Conservation (phyloP, 1,140 invertebrate genomes). For the Drosophila mayri region DNA sequence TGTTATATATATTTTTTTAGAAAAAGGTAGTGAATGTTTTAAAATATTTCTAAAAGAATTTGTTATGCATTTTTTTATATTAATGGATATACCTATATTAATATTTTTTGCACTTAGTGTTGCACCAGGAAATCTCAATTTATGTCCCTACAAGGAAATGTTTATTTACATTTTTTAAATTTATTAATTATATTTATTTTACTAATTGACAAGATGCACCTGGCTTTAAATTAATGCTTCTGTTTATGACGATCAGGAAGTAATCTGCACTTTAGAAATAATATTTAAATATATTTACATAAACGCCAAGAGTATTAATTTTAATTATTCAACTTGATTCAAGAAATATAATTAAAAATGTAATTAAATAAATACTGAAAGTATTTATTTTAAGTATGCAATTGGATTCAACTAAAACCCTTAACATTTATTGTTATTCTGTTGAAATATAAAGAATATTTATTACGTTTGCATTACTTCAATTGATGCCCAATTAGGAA, state of each 20-base stretch:
- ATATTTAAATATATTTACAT: background rate
- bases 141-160: background rate
- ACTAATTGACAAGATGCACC: background rate
- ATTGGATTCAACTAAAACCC: background rate
- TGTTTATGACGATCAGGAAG: background rate
- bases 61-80: background rate
- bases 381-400: background rate
- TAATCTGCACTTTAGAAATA: background rate
- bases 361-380: background rate
- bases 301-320: background rate
- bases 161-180: background rate
- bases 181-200: background rate
- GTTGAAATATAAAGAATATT: background rate
- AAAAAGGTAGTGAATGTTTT: background rate
- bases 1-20: background rate
- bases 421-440: background rate
- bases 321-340: background rate
- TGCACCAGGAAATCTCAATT: background rate
- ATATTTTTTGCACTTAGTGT: too few relatives aligned
- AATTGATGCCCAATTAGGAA: background rate
- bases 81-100: too few relatives aligned
- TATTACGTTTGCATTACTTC: background rate
- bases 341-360: background rate
- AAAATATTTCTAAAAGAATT: background rate
- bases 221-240: rapidly evolving